Percentiles rank a stretch among this genome's conserved stretches.
These are phyloP conservation scores for Petaurus breviceps DNA, from an alignment of 2,113 vertebrate species.

Conservation along the genomic window DNA sequence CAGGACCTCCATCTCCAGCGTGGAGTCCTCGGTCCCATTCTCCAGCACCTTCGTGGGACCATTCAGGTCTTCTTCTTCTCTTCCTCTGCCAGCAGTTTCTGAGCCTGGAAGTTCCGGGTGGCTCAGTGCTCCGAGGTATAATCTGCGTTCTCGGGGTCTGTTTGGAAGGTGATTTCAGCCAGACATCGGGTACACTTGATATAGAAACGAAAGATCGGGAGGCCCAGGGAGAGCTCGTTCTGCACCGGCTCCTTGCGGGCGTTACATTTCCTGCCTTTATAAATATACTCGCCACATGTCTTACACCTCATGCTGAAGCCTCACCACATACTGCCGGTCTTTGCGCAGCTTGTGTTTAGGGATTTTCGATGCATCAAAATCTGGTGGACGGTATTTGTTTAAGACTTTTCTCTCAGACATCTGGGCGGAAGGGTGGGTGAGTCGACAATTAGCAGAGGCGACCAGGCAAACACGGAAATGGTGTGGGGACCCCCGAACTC, in stretches of 20 bases:
- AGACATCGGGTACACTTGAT: slow-evolving; percentile 97
- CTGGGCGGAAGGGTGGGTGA: no score
- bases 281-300: slow-evolving; percentile 97
- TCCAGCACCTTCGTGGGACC: slow-evolving; percentile 99
- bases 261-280: slow-evolving; percentile 98
- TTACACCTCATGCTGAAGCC: slow-evolving; percentile 94
- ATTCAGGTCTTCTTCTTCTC: no score
- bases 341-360: slow-evolving; percentile 90
- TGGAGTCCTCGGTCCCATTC: slow-evolving; percentile 97
- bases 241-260: slow-evolving; percentile 97
- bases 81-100: slow-evolving; percentile 96
- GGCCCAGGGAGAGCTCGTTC: slow-evolving; percentile 94
- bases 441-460: no score
- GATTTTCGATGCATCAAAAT: no score
- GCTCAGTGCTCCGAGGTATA: slow-evolving; percentile 97
- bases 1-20: slow-evolving; percentile 98
- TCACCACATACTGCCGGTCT: slow-evolving; percentile 94
- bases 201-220: slow-evolving; percentile 97
- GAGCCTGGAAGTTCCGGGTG: slow-evolving; percentile 95
- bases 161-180: slow-evolving; percentile 95
- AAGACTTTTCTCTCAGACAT: no score
- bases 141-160: slow-evolving; percentile 96
- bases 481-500: no score
- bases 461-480: no score
- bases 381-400: no score